Evolutionary conservation across 64 coral and sea anemone genomes (phyloP).

Genomic region (Dendronephthya gigantea): DNA sequence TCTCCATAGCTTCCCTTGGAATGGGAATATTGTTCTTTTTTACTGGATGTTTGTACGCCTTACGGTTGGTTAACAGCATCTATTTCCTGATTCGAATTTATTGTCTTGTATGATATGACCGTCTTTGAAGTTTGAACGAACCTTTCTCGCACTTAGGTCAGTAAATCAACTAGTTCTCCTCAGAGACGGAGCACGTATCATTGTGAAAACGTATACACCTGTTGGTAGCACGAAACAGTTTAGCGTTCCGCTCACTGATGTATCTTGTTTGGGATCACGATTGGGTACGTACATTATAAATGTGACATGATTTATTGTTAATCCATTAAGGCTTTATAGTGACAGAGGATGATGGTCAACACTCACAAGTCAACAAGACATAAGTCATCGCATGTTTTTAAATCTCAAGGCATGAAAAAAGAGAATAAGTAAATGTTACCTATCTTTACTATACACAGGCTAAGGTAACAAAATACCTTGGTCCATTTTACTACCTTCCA

Average conservation of each 20-base stretch:
- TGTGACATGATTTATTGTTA: too few species aligned
- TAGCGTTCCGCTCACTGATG: not conserved
- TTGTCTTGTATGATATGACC: not conserved
- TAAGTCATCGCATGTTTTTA: too few species aligned
- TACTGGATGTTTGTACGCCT: not conserved
- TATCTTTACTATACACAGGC: too few species aligned
- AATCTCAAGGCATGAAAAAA: too few species aligned
- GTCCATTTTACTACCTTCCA: too few species aligned
- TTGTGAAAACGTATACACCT: conserved; percentile 1
- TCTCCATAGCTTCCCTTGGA: not conserved
- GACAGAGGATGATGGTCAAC: not conserved
- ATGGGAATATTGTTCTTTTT: conserved; percentile 3
- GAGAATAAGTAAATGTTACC: too few species aligned
- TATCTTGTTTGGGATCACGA: conserved; percentile 1
- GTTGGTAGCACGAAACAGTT: not conserved
- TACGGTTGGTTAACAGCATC: not conserved
- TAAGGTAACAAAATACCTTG: too few species aligned
- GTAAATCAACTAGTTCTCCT: conserved; percentile 2
- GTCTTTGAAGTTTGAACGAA: too few species aligned
- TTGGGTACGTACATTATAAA: not conserved
- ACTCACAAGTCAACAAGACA: not conserved
- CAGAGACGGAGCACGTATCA: not conserved
- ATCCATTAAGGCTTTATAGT: too few species aligned
- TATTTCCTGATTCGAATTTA: too few species aligned
- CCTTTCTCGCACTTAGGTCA: not conserved